Evolutionary conservation across 1,140 invertebrate genomes (phyloP).

Genomic region (Penaeus japonicus): DNA sequence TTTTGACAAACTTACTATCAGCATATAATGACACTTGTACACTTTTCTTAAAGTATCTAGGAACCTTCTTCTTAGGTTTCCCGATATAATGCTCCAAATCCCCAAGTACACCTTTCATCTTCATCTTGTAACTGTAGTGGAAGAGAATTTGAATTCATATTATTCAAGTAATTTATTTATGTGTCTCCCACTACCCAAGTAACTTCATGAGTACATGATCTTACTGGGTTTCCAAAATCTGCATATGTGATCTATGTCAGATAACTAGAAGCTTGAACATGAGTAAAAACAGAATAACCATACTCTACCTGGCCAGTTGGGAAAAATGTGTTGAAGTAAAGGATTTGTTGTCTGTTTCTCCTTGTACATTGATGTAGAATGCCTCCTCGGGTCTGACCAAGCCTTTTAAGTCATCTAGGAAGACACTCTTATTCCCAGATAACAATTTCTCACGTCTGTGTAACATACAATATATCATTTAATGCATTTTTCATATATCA

Average conservation of each 20-base stretch:
- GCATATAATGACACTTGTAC: slow-evolving; percentile 4
- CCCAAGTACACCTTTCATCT: background rate
- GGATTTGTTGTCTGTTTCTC: slow-evolving; percentile 62
- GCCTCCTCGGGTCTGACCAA: slow-evolving; percentile 61
- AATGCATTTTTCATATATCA: too few relatives aligned
- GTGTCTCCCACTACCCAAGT: background rate
- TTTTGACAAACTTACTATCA: slow-evolving; percentile 8
- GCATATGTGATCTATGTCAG: background rate
- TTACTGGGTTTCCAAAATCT: background rate
- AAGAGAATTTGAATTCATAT: background rate
- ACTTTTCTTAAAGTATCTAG: slow-evolving; percentile 25
- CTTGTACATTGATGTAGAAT: slow-evolving; percentile 62
- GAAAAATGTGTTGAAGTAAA: slow-evolving; percentile 63
- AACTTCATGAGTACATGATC: background rate
- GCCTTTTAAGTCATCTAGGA: slow-evolving; percentile 30
- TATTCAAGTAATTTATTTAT: background rate
- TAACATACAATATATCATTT: too few relatives aligned
- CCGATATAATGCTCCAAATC: background rate
- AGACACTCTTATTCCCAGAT: slow-evolving; percentile 20
- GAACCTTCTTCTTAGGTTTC: background rate
- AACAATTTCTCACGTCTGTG: slow-evolving; percentile 17
- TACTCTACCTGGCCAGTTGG: slow-evolving; percentile 62
- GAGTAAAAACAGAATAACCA: background rate
- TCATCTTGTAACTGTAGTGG: slow-evolving; percentile 20
- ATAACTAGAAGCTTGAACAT: background rate